phyloP scores from a whole-genome alignment of 1,140 invertebrate species.

The Diplogasteroides magnus region DNA sequence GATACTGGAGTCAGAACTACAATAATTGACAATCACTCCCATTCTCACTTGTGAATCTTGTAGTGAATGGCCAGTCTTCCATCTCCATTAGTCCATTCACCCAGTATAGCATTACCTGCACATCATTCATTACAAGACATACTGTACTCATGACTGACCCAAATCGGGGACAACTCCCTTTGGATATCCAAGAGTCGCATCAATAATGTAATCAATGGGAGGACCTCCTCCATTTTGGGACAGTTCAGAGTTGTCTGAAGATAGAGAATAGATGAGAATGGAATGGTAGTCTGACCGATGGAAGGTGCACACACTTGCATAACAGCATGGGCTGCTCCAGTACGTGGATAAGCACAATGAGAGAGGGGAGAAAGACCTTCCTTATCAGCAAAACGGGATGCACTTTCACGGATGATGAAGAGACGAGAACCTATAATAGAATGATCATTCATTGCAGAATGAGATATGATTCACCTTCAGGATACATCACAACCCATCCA shows the following conservation, averaged over 20 bases:
- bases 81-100: constrained; percentile 43
- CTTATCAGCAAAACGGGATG: constrained; percentile 42
- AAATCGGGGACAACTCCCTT: constrained; percentile 41
- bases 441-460: not conserved
- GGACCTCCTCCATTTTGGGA: constrained; percentile 22
- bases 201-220: constrained; percentile 50
- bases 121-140: not conserved
- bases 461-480: constrained; percentile 25
- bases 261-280: not conserved
- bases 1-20: not conserved
- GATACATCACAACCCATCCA: constrained; percentile 52
- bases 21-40: not conserved
- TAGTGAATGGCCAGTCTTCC: constrained; percentile 43
- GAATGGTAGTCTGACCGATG: too few relatives aligned
- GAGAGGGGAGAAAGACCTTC: constrained; percentile 38
- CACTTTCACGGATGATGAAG: constrained; percentile 41
- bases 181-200: constrained; percentile 47
- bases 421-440: constrained; percentile 40
- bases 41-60: constrained; percentile 28
- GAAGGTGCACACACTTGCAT: constrained; percentile 40
- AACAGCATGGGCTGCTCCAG: constrained; percentile 47
- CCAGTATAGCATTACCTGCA: constrained; percentile 37
- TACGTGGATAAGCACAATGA: constrained; percentile 46
- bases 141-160: constrained; percentile 11
- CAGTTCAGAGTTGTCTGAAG: constrained; percentile 7